phyloP scores from a whole-genome alignment of 2,113 vertebrate species.

The Nansenia antarctica region DNA sequence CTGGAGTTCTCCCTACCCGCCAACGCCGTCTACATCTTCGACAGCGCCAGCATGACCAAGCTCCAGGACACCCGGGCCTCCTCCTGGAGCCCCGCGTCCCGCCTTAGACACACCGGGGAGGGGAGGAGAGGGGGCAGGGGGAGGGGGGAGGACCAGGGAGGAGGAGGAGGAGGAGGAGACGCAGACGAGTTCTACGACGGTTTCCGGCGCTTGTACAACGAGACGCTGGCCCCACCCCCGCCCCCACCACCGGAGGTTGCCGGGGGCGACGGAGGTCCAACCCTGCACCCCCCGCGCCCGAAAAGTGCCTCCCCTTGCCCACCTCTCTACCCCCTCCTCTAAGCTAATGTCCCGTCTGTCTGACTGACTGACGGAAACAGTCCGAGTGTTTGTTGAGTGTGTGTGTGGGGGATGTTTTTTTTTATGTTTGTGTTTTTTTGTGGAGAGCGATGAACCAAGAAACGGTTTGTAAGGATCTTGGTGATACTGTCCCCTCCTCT shows the following conservation, averaged over 20 bases:
- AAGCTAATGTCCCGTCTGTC: background rate
- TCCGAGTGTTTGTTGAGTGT: background rate
- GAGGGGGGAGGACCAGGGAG: background rate
- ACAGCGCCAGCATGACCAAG: conserved; percentile 36
- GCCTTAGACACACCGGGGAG: background rate
- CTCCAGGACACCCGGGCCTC: conserved; percentile 16
- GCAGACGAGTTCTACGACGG: conserved; percentile 71
- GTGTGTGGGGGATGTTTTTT: background rate
- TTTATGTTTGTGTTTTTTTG: background rate
- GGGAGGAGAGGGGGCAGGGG: background rate
- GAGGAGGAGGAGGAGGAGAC: conserved; percentile 35
- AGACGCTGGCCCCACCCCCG: conserved; percentile 47
- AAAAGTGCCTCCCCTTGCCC: conserved; percentile 59
- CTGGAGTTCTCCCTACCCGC: conserved; percentile 59
- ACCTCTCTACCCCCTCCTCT: conserved; percentile 58
- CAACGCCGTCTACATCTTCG: conserved; percentile 66
- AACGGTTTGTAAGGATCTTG: background rate
- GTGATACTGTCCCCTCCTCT: too few species aligned
- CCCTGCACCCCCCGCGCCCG: conserved; percentile 10
- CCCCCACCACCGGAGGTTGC: background rate
- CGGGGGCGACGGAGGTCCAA: background rate
- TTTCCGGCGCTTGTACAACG: conserved; percentile 64
- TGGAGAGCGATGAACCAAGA: background rate
- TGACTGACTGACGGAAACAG: too few species aligned
- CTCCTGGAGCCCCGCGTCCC: background rate